phyloP scores from a whole-genome alignment of 2,888 invertebrate species.

The Scaptomyza cyrtandrae region DNA sequence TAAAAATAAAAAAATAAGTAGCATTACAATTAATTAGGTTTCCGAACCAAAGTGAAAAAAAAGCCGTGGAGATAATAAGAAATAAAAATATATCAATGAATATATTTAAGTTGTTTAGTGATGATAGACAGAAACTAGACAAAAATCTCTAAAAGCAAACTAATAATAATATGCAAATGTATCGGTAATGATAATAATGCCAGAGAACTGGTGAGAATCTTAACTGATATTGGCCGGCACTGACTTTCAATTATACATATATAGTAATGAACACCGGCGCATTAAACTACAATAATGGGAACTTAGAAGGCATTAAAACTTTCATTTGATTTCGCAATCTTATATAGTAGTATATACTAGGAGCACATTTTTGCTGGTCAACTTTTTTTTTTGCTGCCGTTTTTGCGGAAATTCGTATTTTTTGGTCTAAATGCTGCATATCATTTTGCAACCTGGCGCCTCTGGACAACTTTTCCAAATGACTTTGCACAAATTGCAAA shows the following conservation, averaged over 20 bases:
- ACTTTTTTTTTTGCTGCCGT: no score
- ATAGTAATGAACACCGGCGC: background rate
- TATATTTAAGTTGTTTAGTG: no score
- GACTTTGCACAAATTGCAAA: conserved; percentile 49
- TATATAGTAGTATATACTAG: conserved; percentile 2
- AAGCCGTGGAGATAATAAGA: background rate
- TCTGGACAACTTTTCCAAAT: conserved; percentile 60
- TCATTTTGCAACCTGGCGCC: conserved; percentile 34
- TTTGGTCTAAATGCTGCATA: conserved; percentile 39
- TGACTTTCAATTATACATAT: conserved; percentile 7
- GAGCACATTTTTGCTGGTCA: background rate
- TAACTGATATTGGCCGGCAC: background rate
- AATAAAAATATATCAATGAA: background rate
- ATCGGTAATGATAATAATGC: background rate
- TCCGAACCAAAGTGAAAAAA: conserved; percentile 20
- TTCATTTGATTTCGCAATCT: conserved; percentile 21
- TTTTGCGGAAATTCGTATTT: conserved; percentile 35
- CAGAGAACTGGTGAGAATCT: background rate
- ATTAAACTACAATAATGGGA: conserved; percentile 30
- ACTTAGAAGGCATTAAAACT: background rate
- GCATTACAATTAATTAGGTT: conserved; percentile 45
- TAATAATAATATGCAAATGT: no score
- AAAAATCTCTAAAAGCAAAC: background rate
- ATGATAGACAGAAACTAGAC: background rate
- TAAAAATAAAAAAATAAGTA: background rate